Percentiles rank a stretch among this genome's conserved stretches.
phyloP scores from a whole-genome alignment of 2,888 invertebrate species.

The Polymixis flavicincta region DNA sequence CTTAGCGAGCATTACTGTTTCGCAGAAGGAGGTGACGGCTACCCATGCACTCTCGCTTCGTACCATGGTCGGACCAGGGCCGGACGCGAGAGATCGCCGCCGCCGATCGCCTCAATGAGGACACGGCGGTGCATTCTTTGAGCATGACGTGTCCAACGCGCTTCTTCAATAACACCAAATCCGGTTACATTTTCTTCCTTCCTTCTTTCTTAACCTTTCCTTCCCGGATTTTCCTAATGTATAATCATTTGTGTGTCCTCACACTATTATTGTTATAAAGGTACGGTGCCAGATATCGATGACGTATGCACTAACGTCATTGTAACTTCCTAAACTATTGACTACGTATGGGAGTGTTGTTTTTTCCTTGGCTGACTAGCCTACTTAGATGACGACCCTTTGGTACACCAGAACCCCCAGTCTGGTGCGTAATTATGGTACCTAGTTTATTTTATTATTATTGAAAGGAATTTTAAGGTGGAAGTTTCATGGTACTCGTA shows the following conservation, averaged over 20 bases:
- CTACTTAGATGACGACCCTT: background rate
- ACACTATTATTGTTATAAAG: slow-evolving; percentile 20
- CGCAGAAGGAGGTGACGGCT: no score
- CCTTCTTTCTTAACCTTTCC: background rate
- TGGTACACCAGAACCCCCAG: background rate
- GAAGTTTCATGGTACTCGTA: no score
- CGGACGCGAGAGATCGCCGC: no score
- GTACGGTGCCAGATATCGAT: background rate
- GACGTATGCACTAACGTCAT: slow-evolving; percentile 45
- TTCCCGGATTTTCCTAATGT: slow-evolving; percentile 14
- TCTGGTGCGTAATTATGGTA: background rate
- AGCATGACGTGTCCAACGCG: slow-evolving; percentile 11
- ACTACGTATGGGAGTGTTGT: background rate
- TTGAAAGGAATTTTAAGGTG: background rate
- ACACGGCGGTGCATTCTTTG: no score
- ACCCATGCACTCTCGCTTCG: no score
- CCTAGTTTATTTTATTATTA: background rate
- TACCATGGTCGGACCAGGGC: no score
- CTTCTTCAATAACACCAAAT: slow-evolving; percentile 5
- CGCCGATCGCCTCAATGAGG: no score
- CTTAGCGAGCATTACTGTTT: no score
- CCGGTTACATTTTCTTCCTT: slow-evolving; percentile 23
- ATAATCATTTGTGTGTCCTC: background rate
- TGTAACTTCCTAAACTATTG: slow-evolving; percentile 18
- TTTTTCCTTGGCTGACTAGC: slow-evolving; percentile 34